Base-by-base conservation (phyloP, 2,888 invertebrate genomes). In the Caenorhabditis sulstoni region DNA sequence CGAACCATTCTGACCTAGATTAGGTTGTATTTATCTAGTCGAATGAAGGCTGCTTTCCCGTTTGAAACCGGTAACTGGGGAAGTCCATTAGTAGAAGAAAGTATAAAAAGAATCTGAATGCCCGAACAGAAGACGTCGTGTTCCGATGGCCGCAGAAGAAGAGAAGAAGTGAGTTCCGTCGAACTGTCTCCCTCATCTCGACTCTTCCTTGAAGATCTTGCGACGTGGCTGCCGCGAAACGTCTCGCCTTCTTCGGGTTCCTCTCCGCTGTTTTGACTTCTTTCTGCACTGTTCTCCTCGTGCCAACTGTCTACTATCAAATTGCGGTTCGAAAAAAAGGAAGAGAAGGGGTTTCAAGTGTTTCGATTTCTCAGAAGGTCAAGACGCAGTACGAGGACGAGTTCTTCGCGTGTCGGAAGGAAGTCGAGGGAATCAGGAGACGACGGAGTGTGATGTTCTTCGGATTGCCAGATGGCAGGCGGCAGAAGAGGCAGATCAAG, bases 241-340 rank as follows among this genome's bases (percentile, higher is more conserved):
- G 64, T 16, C 29, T 71, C 0, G 71, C 71, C 7, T 57, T 64
- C 37, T 57, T 65, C 44, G 58, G 65, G 3, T 50, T 73, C 16
- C 20, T 44, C 22, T 44, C 49, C 14, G 73, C 73, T 0, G 18
- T 73, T 18, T 16, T 65, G 5, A 50, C 73, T 20, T 55, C 55
- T 14, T 29, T 59, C 23, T 45, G 23, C n/a, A 57, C 58, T 0
- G 58, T 64, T 18, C 57, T 64, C 35, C 20, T 73, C 8, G 44
- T 73, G 11, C 73, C 73, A n/a, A n/a, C 37, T 1, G 65, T 73
- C 16, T 73, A 57, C 45, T 57, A 64, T 39, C 45, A 62, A 12
- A 57, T 57, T 57, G 37, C 37, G 53, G 62, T 71, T 18, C 23
- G 39, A 37, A 7, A 12, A 22, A 18, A 44, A 20, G 47, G 29